Evolutionary conservation across 1,140 invertebrate species (phyloP).

Genomic region (Ooceraea biroi): DNA sequence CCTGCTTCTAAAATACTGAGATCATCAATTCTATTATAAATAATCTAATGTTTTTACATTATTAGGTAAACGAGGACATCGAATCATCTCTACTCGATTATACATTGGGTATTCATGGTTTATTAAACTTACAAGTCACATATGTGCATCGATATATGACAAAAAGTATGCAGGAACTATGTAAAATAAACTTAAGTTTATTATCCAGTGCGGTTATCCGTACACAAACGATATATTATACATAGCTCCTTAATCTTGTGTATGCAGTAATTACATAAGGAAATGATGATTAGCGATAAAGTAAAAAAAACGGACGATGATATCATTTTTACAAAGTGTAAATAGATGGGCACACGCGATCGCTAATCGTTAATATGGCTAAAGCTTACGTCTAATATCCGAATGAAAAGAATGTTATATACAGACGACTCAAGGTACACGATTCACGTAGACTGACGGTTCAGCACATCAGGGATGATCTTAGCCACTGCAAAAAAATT

Average conservation of each 20-base stretch:
- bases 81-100: not conserved
- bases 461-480: constrained; percentile 91
- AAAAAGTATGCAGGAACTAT: constrained; percentile 50
- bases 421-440: constrained; percentile 77
- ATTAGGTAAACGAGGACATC: not conserved
- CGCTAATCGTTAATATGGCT: constrained; percentile 81
- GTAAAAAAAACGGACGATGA: constrained; percentile 55
- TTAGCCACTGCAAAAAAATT: constrained; percentile 90
- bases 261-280: constrained; percentile 59
- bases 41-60: not conserved
- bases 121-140: not conserved
- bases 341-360: constrained; percentile 64
- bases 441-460: constrained; percentile 53
- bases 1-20: not conserved
- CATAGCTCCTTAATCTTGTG: constrained; percentile 71
- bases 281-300: constrained; percentile 66
- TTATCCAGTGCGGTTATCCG: constrained; percentile 74
- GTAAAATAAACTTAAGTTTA: constrained; percentile 80
- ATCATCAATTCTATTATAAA: not conserved
- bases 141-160: constrained; percentile 6
- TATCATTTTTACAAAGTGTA: constrained; percentile 79
- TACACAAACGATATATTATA: constrained; percentile 78
- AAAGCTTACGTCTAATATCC: constrained; percentile 72
- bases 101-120: not conserved
- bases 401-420: constrained; percentile 78